Evolutionary conservation across 2,113 vertebrate genomes (phyloP).

Genomic region (Hemiscyllium ocellatum): DNA sequence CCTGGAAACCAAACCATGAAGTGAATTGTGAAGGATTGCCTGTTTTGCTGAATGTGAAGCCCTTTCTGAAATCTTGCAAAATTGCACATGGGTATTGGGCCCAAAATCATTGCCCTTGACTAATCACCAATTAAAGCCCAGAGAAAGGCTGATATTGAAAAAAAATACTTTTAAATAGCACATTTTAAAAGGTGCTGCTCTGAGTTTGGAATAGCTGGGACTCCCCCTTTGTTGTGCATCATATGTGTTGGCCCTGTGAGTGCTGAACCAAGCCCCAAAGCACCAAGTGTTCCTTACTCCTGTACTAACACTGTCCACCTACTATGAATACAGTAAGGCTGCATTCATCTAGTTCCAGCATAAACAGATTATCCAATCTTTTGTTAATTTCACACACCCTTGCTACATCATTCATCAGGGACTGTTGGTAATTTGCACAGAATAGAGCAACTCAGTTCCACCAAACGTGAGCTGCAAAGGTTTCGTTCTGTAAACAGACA

Average conservation of each 20-base stretch:
- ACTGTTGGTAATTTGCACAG: not conserved
- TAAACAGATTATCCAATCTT: not conserved
- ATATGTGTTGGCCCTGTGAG: not conserved
- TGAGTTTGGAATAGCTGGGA: not conserved
- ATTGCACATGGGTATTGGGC: not conserved
- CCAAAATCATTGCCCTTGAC: not conserved
- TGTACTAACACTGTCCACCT: not conserved
- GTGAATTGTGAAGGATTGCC: not conserved
- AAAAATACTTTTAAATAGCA: not conserved
- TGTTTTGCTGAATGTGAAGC: not conserved
- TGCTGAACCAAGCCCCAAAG: not conserved
- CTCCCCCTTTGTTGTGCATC: not conserved
- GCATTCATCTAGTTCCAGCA: not conserved
- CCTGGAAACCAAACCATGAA: not conserved
- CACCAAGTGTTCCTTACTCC: not conserved
- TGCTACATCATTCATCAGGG: not conserved
- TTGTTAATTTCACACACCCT: not conserved
- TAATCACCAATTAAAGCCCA: not conserved
- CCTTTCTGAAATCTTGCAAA: not conserved
- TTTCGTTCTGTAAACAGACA: not conserved
- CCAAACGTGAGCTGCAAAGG: not conserved
- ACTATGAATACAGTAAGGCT: not conserved
- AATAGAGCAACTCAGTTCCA: not conserved
- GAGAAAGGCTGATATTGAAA: not conserved
- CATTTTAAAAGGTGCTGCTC: not conserved